These are phyloP conservation scores for Danio tinwini DNA, from an alignment of 2,797 vertebrate genomes.

Conservation along the genomic window DNA sequence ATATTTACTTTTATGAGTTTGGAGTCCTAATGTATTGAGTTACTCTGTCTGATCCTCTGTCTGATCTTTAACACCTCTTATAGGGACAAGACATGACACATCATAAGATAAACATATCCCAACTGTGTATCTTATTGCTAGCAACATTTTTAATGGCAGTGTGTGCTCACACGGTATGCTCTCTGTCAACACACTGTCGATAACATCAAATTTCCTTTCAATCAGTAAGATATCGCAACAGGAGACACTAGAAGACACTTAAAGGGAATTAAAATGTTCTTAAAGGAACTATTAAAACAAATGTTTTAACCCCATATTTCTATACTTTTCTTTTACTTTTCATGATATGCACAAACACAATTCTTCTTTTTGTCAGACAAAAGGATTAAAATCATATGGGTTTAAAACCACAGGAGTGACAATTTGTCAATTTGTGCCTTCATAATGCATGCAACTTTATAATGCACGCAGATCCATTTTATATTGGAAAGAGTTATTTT, in stretches of 20 bases:
- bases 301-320: too few species aligned
- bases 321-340: background rate
- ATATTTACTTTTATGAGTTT: background rate
- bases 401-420: too few species aligned
- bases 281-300: too few species aligned
- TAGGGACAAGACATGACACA: constrained; percentile 29
- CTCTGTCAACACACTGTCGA: background rate
- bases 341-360: background rate
- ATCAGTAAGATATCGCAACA: background rate
- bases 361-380: too few species aligned
- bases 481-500: too few species aligned
- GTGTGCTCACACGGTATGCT: background rate
- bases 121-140: background rate
- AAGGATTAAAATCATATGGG: too few species aligned
- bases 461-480: too few species aligned
- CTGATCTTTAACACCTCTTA: constrained; percentile 41
- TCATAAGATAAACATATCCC: constrained; percentile 36
- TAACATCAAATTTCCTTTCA: background rate
- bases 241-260: background rate
- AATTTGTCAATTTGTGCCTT: too few species aligned
- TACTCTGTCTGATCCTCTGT: constrained; percentile 60
- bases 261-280: too few species aligned
- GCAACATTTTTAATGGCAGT: too few species aligned
- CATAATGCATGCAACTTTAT: too few species aligned
- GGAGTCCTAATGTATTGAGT: constrained; percentile 10